Base-by-base conservation (phyloP, 2,797 vertebrate genomes). In the Eospalax fontanierii region DNA sequence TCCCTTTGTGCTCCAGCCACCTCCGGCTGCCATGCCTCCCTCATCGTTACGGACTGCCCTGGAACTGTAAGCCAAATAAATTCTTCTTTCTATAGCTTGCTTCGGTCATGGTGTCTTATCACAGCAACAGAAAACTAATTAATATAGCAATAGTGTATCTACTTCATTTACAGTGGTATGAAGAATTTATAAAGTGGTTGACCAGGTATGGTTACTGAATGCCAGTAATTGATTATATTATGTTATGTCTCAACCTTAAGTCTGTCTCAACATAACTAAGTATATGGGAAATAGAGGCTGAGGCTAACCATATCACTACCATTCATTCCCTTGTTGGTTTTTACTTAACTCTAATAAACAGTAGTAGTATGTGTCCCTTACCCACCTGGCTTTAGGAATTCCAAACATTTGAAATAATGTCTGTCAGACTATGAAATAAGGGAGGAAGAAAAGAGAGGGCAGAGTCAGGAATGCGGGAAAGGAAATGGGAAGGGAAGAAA, bases 291-390 rank as follows among this genome's bases (percentile, higher is more conserved):
- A 91, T 30, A 43, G 18, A 91, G 70, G 50, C 12, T 65, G 40
- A 92, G 3, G 24, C 76, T 89, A 91, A 40, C 74, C 82, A 57
- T 59, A 74, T 61, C 6, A 79, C 65, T n/a, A 63, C 61, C 9
- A 91, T 85, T 63, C 4, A 70, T 79, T 57, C 40, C 12, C 19
- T 84, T 74, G 61, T 22, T 74, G 12, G 59, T 43, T 79, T 86
- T 92, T 50, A 84, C 18, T 80, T 89, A 86, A 59, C 5, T 66
- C 54, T 87, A 80, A 40, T 76, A 86, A 68, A 63, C 26, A 89
- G 8, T 70, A 80, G 30, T 40, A n/a, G 1, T 26, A 6, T 18
- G 4, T 63, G 38, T 12, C 70, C 9, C 16, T 12, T 1, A 26
- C 46, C 5, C 59, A 43, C 2, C 21, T 4, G 46, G 54, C 28